Evolutionary conservation across 2,113 vertebrate species (phyloP).

Genomic region (Macrotus californicus): DNA sequence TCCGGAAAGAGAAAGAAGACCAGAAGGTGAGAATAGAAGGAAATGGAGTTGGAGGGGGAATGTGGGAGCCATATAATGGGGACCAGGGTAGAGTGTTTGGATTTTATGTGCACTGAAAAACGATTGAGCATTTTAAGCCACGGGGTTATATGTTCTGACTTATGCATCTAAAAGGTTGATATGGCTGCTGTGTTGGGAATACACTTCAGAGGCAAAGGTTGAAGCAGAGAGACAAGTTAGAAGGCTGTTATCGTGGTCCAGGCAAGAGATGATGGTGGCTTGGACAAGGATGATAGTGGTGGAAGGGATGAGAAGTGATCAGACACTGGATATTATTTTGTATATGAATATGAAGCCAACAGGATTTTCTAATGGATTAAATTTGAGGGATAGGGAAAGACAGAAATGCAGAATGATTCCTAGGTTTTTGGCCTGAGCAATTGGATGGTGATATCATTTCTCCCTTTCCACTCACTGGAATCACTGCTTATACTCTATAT

Average conservation of each 20-base stretch:
- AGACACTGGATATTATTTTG: not conserved
- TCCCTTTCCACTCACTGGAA: not conserved
- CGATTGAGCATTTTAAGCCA: not conserved
- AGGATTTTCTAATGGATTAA: not conserved
- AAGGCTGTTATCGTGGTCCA: not conserved
- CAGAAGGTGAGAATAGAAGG: not conserved
- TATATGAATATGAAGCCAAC: conserved; percentile 14
- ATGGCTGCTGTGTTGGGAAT: not conserved
- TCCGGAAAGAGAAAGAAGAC: not conserved
- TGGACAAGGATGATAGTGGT: not conserved
- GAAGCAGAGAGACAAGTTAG: not conserved
- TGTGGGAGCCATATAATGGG: not conserved
- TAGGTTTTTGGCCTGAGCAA: not conserved
- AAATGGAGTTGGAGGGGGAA: not conserved
- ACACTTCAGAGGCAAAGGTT: not conserved
- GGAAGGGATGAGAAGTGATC: not conserved
- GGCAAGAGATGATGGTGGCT: not conserved
- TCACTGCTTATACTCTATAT: not conserved
- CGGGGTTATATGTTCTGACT: not conserved
- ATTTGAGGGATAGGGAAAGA: not conserved
- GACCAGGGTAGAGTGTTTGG: not conserved
- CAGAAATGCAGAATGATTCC: not conserved
- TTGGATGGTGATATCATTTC: not conserved
- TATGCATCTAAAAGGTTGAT: not conserved
- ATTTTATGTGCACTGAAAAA: not conserved